These are phyloP conservation scores for Halesus radiatus DNA, from an alignment of 1,140 invertebrate genomes.

Conservation along the genomic window DNA sequence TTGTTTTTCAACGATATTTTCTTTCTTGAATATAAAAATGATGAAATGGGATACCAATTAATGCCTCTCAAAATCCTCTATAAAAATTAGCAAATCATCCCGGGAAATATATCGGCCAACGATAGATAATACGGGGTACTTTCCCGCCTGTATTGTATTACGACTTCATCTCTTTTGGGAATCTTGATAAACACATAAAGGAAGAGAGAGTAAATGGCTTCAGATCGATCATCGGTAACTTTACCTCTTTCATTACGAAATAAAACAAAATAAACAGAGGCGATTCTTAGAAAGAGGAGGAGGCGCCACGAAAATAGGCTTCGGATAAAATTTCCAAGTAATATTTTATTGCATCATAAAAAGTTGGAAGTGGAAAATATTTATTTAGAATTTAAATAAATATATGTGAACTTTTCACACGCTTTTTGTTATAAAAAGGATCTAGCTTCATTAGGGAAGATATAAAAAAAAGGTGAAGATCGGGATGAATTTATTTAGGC, in stretches of 20 bases:
- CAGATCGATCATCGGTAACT: constrained; percentile 58
- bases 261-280: constrained; percentile 55
- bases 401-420: no score
- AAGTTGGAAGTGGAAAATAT: no score
- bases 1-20: not conserved
- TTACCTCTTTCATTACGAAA: constrained; percentile 59
- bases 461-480: no score
- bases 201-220: constrained; percentile 56
- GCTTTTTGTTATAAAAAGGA: not conserved
- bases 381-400: no score
- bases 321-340: not conserved
- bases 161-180: constrained; percentile 52
- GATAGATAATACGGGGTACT: constrained; percentile 44
- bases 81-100: no score
- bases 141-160: constrained; percentile 48
- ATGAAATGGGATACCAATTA: constrained; percentile 4
- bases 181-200: constrained; percentile 57
- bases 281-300: not conserved
- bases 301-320: not conserved
- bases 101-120: constrained; percentile 33
- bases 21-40: not conserved
- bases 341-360: not conserved
- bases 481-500: no score
- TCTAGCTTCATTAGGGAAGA: no score
- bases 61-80: no score